These are phyloP conservation scores for Menura novaehollandiae DNA, from an alignment of 2,113 vertebrate genomes.

Conservation along the genomic window DNA sequence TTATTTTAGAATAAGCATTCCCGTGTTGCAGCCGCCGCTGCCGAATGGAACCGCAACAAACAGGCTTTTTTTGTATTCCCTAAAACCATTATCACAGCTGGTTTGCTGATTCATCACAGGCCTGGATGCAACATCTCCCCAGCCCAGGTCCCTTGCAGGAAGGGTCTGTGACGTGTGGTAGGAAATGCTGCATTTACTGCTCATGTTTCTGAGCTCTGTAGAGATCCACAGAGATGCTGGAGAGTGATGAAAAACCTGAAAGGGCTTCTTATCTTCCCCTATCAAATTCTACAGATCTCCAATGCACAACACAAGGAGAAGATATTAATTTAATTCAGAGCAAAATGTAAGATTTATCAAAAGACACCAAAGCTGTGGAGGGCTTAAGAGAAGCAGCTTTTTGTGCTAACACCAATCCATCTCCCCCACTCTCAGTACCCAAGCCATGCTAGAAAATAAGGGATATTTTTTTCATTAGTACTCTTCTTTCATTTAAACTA, in stretches of 20 bases:
- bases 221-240: not conserved
- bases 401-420: not conserved
- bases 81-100: not conserved
- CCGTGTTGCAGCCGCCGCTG: not conserved
- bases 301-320: not conserved
- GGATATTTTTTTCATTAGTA: not conserved
- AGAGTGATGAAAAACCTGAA: not conserved
- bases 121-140: not conserved
- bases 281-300: not conserved
- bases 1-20: not conserved
- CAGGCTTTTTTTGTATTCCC: too few species aligned
- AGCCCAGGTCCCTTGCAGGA: not conserved
- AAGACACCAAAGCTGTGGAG: not conserved
- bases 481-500: not conserved
- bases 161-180: rapidly evolving
- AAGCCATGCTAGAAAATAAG: not conserved
- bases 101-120: not conserved
- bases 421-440: not conserved
- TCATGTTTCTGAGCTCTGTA: rapidly evolving
- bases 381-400: not conserved
- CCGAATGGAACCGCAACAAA: not conserved
- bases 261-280: not conserved
- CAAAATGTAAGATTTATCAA: not conserved
- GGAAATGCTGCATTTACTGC: not conserved
- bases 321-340: not conserved